Evolutionary conservation across 2,888 invertebrate genomes (phyloP), one percentile per base, ranked within the genome.

Genomic region (Ophonus ardosiacus): DNA sequence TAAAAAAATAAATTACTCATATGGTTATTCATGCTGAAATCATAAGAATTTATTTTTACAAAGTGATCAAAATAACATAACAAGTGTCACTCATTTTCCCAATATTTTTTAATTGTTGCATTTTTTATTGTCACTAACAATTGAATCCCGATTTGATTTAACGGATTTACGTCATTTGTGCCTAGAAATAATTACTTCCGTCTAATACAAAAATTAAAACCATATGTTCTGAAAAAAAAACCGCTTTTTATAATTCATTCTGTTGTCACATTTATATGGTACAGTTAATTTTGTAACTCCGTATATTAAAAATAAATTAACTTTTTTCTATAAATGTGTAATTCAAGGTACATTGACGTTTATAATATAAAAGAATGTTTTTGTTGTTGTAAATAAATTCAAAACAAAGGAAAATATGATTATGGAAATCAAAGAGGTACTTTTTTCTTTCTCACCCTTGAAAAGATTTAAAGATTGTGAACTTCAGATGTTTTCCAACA

Each of bases 401-500:
- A 40, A 43, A 17, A 74, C 40, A 74, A 40, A 74, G 43, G 18
- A 43, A 13, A 74, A 10, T 40, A 15, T 10, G 21, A 43, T 17
- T 74, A 74, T 74, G 43, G 1, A 74, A 74, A 74, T 43, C 43
- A 74, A 74, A 74, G 40, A 43, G 43, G 18, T 43, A 74, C 38
- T 74, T 74, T 74, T 74, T 40, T 74, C 40, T 71, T 74, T 74
- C 71, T 15, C 71, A 74, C 71, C 71, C 71, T 74, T 74, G 71
- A 74, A 74, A 74, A 18, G 40, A 43, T 40, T 74, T 17, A 74
- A 74, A 18, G 40, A 43, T 40, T 74, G 40, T 43, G 71, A 74
- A 74, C 71, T 74, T 74, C 78, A 78, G 31, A 51, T 74, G 74
- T 74, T 78, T 78, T 43, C 17, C 71, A 74, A 74, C 71, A 74